Percentiles rank a stretch among this genome's conserved stretches.
Evolutionary conservation across 2,888 invertebrate species (phyloP).

Genomic region (Calameuta pallipes): DNA sequence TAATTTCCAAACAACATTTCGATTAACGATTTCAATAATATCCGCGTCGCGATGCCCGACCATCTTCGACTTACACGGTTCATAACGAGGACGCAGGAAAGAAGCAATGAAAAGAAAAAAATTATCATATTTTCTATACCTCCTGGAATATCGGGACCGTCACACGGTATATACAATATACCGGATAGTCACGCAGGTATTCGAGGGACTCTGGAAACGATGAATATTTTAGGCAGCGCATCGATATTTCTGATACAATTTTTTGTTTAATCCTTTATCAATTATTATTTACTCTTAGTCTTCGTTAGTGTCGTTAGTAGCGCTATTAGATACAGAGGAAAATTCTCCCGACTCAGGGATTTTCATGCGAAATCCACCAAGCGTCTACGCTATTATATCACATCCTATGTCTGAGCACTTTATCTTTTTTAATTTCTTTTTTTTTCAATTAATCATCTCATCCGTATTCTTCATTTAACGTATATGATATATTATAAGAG

Average conservation of each 20-base stretch:
- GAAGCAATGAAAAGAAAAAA: constrained; percentile 22
- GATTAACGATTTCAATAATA: neutral
- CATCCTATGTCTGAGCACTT: constrained; percentile 61
- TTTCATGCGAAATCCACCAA: constrained; percentile 53
- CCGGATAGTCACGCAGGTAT: constrained; percentile 24
- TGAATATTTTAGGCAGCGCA: constrained; percentile 16
- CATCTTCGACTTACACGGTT: neutral
- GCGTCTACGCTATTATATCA: constrained; percentile 59
- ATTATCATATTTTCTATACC: constrained; percentile 15
- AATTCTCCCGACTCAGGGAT: constrained; percentile 40
- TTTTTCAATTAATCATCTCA: constrained; percentile 13
- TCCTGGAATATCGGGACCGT: constrained; percentile 17
- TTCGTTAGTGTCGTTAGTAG: neutral
- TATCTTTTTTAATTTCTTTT: constrained; percentile 6
- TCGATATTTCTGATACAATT: too few relatives aligned
- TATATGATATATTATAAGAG: constrained; percentile 10
- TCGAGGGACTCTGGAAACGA: constrained; percentile 30
- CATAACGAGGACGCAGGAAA: constrained; percentile 5
- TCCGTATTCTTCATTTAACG: constrained; percentile 17
- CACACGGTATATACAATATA: constrained; percentile 28
- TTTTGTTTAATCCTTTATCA: too few relatives aligned
- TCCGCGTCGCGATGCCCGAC: neutral
- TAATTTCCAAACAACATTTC: neutral
- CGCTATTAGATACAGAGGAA: constrained; percentile 13
- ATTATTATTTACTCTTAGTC: neutral